Base-by-base conservation (phyloP, 2,888 invertebrate genomes). In the Notocelia uddmanniana region DNA sequence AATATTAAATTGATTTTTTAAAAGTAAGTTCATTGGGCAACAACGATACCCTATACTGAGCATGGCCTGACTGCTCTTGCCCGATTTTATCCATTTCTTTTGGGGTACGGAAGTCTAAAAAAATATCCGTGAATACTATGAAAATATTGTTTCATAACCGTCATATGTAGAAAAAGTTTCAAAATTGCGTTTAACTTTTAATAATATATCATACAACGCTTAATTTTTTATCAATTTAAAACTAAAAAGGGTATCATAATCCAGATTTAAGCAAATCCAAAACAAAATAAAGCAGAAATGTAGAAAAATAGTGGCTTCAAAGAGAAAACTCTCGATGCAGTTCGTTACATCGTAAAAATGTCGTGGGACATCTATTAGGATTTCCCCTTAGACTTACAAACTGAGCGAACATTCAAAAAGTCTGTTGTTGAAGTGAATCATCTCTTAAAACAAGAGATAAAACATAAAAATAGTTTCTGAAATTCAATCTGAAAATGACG, bases 401-500 rank as follows among this genome's bases (percentile, higher is more conserved):
- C 37, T 13, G 45, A 55, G 37, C 18, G 52, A 18, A 23, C 34
- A 37, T 52, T 23, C 45, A 54, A 26, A 45, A 15, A 21, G 52
- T 23, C 8, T 55, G 23, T 26, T 55, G 23, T 55, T 55, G 26
- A 26, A 55, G n/a, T n/a, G n/a, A 45, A 45, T n/a, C 13, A 13
- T n/a, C 45, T 45, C 1, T n/a, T n/a, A 41, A 3, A 5, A 41
- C 45, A 45, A n/a, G 45, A 68, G 75, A 73, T 67, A 64, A 71
- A 60, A 59, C 69, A 73, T 59, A 52, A 21, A 23, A 59, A 59
- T 66, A 31, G 45, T 50, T 70, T 48, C 55, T 52, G 62, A 66
- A 76, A 76, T 71, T 72, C 73, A 76, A 76, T 78, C 75, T 77
- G 68, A 74, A 76, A 80, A 81, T 81, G 76, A 81, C 78, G 76